Conservation (phyloP, 2,888 invertebrate genomes). For the Limnephilus rhombicus region DNA sequence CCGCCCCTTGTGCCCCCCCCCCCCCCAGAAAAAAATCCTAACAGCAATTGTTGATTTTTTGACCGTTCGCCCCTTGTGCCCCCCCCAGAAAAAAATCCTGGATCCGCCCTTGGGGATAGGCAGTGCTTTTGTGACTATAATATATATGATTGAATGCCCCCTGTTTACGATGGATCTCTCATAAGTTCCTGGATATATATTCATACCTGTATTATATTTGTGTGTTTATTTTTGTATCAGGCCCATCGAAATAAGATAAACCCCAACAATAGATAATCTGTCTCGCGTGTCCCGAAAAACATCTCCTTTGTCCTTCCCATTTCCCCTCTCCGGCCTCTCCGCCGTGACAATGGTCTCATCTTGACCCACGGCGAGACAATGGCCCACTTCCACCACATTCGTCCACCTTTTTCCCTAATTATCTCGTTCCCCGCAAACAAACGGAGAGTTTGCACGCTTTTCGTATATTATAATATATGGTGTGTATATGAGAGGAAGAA, state of each 20-base stretch:
- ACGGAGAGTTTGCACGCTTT: background rate
- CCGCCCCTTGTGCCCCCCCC: no score
- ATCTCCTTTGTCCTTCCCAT: background rate
- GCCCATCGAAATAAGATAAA: slow-evolving; percentile 7
- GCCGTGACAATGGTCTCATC: slow-evolving; percentile 6
- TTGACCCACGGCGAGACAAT: slow-evolving; percentile 6
- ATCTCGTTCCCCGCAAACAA: slow-evolving; percentile 20
- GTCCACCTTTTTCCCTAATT: slow-evolving; percentile 18
- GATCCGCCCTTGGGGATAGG: no score
- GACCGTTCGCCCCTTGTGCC: no score
- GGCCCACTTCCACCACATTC: background rate
- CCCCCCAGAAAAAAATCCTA: no score
- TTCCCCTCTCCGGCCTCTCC: no score
- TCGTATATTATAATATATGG: background rate
- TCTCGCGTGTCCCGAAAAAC: background rate
- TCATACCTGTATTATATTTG: background rate
- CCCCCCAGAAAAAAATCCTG: no score
- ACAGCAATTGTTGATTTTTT: no score
- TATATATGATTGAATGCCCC: no score
- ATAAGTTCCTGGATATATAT: background rate
- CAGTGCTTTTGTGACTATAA: no score
- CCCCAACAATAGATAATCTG: background rate
- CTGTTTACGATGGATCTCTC: no score
- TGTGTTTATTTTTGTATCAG: background rate
- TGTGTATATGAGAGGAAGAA: background rate